Base-by-base conservation (phyloP, 2,888 invertebrate genomes). In the Caenorhabditis parvicauda region DNA sequence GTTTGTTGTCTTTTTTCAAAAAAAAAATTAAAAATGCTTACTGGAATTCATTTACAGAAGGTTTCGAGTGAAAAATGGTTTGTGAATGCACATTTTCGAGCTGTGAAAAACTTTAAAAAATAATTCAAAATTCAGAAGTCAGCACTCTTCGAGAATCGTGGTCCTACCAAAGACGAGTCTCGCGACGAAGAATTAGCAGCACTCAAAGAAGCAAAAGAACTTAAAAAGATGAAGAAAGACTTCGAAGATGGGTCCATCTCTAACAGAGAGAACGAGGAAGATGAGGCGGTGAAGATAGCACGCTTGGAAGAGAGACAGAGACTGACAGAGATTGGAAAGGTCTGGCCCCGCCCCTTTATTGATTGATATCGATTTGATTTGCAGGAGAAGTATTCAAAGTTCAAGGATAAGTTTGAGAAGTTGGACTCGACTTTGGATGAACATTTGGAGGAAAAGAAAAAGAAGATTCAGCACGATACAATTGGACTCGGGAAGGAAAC, bases 331-430 rank as follows among this genome's bases (percentile, higher is more conserved):
- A 66, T 70, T 28, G 64, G 65, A 21, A 72, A 72, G 59, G 70
- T 70, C 35, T 17, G 41, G 17, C 17, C 27, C 39, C 17, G 19
- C n/a, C 45, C 7, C n/a, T 50, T 32, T 3, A 47, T 25, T 48
- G 25, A 44, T 24, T 7, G 14, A 27, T 51, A 24, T 14, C 2
- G 27, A 29, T 28, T n/a, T n/a, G n/a, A 35, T 14, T 48, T 72
- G 51, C 51, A 72, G 67, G 74, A 76, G 38, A 77, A 76, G 45
- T 75, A 74, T 52, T 71, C 72, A 35, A 69, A 74, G 53, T 79
- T 79, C 70, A 79, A 79, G 57, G 67, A 75, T 32, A 74, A 71
- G 37, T 78, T 78, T 53, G 78, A 78, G 63, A 73, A 77, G 37
- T 62, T 76, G 35, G 74, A 75, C 39, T 56, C 66, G 12, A 71